Conservation (phyloP, 2,113 vertebrate genomes). For the Acanthochromis polyacanthus region DNA sequence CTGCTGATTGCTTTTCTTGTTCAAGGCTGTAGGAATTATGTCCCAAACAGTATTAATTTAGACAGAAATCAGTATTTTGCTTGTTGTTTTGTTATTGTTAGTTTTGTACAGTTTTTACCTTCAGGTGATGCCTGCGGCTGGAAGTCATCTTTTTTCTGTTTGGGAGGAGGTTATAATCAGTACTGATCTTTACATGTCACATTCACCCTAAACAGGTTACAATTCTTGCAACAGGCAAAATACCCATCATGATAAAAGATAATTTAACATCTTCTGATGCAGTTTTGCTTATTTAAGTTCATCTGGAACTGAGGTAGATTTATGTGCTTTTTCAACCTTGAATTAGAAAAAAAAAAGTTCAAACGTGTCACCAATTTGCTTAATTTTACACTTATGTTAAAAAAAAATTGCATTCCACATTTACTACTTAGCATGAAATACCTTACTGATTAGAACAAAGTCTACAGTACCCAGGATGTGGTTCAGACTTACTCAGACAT, state of each 20-base stretch:
- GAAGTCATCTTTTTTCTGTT: slow-evolving; percentile 90
- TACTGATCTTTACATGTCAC: not conserved
- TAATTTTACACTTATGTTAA: no score
- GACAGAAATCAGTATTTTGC: no score
- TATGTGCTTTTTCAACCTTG: not conserved
- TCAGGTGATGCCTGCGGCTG: slow-evolving; percentile 93
- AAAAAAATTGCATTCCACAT: no score
- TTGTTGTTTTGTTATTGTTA: not conserved
- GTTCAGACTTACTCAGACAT: slow-evolving; percentile 78
- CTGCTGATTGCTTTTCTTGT: no score
- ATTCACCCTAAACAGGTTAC: not conserved
- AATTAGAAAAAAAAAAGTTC: not conserved
- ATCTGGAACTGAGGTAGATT: no score
- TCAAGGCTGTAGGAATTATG: no score
- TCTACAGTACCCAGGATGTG: not conserved
- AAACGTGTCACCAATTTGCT: no score
- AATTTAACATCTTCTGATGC: no score
- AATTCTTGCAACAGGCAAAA: no score
- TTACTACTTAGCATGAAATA: no score
- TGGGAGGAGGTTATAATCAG: slow-evolving; percentile 3
- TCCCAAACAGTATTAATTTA: no score
- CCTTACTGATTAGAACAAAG: not conserved
- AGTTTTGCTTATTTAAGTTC: no score
- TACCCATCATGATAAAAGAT: not conserved
- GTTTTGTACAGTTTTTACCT: slow-evolving; percentile 82